Base-by-base conservation (phyloP, 2,888 invertebrate genomes). In the Rhogogaster chlorosoma region DNA sequence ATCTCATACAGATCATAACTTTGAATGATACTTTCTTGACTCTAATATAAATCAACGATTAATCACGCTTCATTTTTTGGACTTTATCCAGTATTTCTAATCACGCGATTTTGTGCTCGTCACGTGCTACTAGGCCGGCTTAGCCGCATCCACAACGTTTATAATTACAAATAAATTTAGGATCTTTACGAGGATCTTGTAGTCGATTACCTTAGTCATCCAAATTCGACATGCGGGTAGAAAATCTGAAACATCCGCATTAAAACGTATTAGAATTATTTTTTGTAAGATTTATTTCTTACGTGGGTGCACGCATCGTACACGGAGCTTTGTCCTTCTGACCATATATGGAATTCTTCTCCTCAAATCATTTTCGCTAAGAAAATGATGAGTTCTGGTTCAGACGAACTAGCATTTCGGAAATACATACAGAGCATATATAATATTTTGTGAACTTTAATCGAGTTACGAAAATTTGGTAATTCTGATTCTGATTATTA, bases 261-360 rank as follows among this genome's bases (percentile, higher is more conserved):
- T 10, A 15, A 9, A 26, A 64, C 67, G 15, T 4, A 26, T 67
- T 70, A 36, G 18, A 45, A 75, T 75, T 75, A 10, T 26, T 75
- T 26, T 18, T 77, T 12, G 7, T 53, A 32, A 53, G 15, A 77
- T 53, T 32, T 18, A 77, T 10, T 18, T 26, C 4, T 53, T 32
- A 32, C 32, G 77, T 77, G 53, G 77, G 77, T 32, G 18, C 61
- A 61, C 12, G 22, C 57, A 26, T 36, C 22, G 49, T 36, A 26
- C 49, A 61, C 61, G 32, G 1, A 80, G 61, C 80, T 22, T 22
- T n/a, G 22, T 42, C 9, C 77, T 61, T 61, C 57, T 57, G 61
- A 80, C 80, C 80, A 80, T 80, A 84, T 67, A 84, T 18, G 84
- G 67, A 64, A 80, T 61, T 84, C 36, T 42, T 64, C 38, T 80